A percentile compares a stretch with the other conserved stretches of the same genome.
phyloP scores from a whole-genome alignment of 1,140 invertebrate genomes.

The Heliconius nattereri region DNA sequence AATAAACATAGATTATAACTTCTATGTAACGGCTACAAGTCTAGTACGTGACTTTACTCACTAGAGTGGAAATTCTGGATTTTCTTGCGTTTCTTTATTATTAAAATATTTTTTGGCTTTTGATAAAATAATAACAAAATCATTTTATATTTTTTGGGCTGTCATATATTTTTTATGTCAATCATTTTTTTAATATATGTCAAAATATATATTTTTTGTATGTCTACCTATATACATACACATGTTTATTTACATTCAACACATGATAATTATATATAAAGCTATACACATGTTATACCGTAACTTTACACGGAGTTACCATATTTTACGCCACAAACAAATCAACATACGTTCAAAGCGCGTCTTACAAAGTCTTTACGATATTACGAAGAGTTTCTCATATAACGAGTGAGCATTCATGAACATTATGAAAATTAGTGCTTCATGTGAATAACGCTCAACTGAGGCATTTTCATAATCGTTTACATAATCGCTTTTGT shows the following conservation, averaged over 20 bases:
- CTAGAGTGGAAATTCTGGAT: not conserved
- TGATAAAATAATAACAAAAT: no score
- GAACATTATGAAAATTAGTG: not conserved
- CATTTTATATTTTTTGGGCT: no score
- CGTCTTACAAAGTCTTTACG: not conserved
- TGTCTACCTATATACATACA: no score
- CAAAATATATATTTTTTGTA: no score
- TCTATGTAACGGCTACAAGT: not conserved
- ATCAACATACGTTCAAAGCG: not conserved
- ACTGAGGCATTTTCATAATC: not conserved
- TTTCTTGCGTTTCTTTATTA: not conserved
- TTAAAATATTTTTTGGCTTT: not conserved
- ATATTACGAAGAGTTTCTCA: not conserved
- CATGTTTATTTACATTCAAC: no score
- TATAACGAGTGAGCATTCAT: not conserved
- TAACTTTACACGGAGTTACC: not conserved
- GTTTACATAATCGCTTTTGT: constrained; percentile 3
- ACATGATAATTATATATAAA: no score
- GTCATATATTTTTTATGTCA: no score
- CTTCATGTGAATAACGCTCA: not conserved
- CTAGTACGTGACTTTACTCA: not conserved
- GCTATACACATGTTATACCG: not conserved
- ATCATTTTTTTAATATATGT: no score
- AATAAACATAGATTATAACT: constrained; percentile 11
- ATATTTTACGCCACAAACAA: not conserved